Evolutionary conservation across 2,113 vertebrate genomes (phyloP), one percentile per base, ranked within the genome.

Genomic region (Pachypanchax playfairii): DNA sequence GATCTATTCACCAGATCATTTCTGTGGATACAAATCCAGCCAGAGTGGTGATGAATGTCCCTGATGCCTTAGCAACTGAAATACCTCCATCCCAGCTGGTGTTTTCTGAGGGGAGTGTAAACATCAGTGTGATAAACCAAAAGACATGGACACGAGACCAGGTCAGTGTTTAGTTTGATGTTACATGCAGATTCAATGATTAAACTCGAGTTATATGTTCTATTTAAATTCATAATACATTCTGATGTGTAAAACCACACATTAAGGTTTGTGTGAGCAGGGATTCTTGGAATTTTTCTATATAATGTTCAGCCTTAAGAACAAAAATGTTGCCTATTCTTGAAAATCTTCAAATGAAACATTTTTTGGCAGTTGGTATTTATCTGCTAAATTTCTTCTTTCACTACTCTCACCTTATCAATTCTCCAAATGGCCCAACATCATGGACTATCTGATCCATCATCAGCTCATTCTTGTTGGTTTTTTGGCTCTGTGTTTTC

Each of bases 1-100:
- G n/a, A n/a, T n/a, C n/a, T n/a, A n/a, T n/a, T n/a, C 39, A 10
- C 5, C 54, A 85, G 83, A 71, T 85, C 0, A 65, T 85, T 41
- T 55, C 79, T 60, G 14, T 77, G 31, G 43, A 71, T 38, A 3
- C 28, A 54, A 65, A 10, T 47, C 62, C 82, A 25, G 42, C 26
- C 4, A 22, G 9, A 9, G 46, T 79, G 29, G 41, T 77, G 22
- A 1, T 17, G 31, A 82, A 85, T 63, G 76, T 85, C 14, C 83
- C 83, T 0, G 62, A 85, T 72, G 35, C 46, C 5, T 41, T 82
- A 54, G 75, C 79, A 47, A 47, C n/a, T 28, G 26, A 62, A 28
- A 85, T 85, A 26, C 69, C 79, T 26, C 26, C 43, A 1, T 47
- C 42, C 15, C 5, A 28, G 49, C 59, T 85, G 31, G 1, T 20